Evolutionary conservation across 1,140 invertebrate genomes (phyloP), one percentile per base, ranked within the genome.

Genomic region (Elymnias hypermnestra): DNA sequence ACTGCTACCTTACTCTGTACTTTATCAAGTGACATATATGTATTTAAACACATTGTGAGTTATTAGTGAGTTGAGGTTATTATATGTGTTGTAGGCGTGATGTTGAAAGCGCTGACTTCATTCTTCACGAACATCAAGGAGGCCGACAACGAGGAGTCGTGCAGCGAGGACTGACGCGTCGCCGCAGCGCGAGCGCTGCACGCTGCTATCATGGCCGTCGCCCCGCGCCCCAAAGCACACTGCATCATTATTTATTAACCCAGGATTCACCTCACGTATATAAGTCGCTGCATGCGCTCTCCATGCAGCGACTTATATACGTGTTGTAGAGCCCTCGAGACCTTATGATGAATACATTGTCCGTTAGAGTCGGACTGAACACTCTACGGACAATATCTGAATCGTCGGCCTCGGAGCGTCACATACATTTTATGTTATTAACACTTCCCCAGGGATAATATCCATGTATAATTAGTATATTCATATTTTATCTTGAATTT

Each of bases 71-170:
- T n/a, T n/a, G n/a, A n/a, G n/a, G n/a, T n/a, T n/a, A n/a, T n/a
- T n/a, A n/a, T n/a, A n/a, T n/a, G n/a, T 10, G 45, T 37, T 49
- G 7, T 53, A 84, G 88, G 84, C 57, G 88, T 90, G 13, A 88
- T 89, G 67, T 50, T 89, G 46, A 89, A 87, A 61, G 87, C 87
- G 43, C 71, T 90, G 49, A 88, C 87, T 29, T 88, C 87, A 25
- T 89, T 90, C 77, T 89, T 89, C 70, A 88, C 87, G 8, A 78
- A 72, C 50, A 76, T 87, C 31, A 74, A 83, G 55, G 81, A 87
- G 48, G 75, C 77, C 14, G 69, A 76, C 53, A 84, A 83, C 52
- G 81, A 81, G 49, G 79, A 82, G 57, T 86, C 82, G 1, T 77
- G 73, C 41, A 77, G 75, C 57, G 81, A 84, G 55, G 81, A 82